Conservation (phyloP, 2,113 vertebrate genomes). For the Propithecus coquereli region DNA sequence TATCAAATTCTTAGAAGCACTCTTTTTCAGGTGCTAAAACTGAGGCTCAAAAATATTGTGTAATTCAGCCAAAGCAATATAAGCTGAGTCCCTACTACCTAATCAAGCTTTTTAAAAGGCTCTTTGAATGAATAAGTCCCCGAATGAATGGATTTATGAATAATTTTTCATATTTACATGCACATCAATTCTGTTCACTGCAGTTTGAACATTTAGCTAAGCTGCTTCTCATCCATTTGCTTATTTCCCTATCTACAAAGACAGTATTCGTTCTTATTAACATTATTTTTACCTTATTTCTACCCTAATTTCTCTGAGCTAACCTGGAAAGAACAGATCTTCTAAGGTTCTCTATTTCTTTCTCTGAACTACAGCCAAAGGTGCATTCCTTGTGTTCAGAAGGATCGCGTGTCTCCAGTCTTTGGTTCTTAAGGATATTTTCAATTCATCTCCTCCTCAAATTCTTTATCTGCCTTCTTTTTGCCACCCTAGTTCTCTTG, state of each 20-base stretch:
- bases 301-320: neutral
- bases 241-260: neutral
- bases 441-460: neutral
- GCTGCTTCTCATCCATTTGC: neutral
- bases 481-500: neutral
- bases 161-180: neutral
- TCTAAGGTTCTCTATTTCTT: neutral
- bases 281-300: neutral
- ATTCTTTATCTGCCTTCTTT: neutral
- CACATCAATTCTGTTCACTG: neutral
- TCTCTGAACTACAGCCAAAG: neutral
- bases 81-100: neutral
- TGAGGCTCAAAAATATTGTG: neutral
- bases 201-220: neutral
- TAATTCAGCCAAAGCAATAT: neutral
- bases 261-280: neutral
- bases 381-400: neutral
- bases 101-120: neutral
- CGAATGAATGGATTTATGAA: neutral
- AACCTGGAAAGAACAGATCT: neutral
- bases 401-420: neutral
- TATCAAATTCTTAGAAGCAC: slow-evolving; percentile 6
- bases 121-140: neutral
- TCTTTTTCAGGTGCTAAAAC: slow-evolving; percentile 9
- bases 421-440: neutral